Conservation (phyloP, 2,888 invertebrate genomes). For the Latrodectus hesperus region DNA sequence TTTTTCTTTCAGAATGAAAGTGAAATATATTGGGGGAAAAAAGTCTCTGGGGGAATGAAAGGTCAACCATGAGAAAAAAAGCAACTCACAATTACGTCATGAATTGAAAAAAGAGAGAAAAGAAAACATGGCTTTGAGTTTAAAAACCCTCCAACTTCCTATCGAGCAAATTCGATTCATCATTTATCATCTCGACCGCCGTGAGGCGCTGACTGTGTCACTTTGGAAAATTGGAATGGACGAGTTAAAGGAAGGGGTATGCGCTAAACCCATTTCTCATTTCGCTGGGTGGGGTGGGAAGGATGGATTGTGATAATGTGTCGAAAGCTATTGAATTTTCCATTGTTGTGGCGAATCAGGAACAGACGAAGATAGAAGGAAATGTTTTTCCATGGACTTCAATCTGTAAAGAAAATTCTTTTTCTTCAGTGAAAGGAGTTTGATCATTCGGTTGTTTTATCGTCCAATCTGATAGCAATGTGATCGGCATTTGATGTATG, state of each 20-base stretch:
- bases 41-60: background rate
- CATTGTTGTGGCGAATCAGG: slow-evolving; percentile 28
- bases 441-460: background rate
- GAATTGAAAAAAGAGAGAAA: slow-evolving; percentile 10
- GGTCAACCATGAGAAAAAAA: slow-evolving; percentile 1
- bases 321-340: slow-evolving; percentile 34
- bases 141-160: slow-evolving; percentile 40
- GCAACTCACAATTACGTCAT: slow-evolving; percentile 32
- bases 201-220: slow-evolving; percentile 48
- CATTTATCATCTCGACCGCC: slow-evolving; percentile 48
- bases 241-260: slow-evolving; percentile 35
- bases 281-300: background rate
- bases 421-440: background rate
- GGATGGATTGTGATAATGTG: slow-evolving; percentile 17
- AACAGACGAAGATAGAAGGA: slow-evolving; percentile 6
- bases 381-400: slow-evolving; percentile 11
- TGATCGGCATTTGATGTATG: background rate
- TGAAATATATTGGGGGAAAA: background rate
- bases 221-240: slow-evolving; percentile 64
- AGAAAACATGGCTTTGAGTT: slow-evolving; percentile 28
- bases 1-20: background rate
- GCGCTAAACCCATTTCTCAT: slow-evolving; percentile 44
- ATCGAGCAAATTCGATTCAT: slow-evolving; percentile 57
- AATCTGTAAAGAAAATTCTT: slow-evolving; percentile 1
- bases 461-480: background rate